Evolutionary conservation across 2,888 invertebrate genomes (phyloP).

Genomic region (Hypomecis punctinalis): DNA sequence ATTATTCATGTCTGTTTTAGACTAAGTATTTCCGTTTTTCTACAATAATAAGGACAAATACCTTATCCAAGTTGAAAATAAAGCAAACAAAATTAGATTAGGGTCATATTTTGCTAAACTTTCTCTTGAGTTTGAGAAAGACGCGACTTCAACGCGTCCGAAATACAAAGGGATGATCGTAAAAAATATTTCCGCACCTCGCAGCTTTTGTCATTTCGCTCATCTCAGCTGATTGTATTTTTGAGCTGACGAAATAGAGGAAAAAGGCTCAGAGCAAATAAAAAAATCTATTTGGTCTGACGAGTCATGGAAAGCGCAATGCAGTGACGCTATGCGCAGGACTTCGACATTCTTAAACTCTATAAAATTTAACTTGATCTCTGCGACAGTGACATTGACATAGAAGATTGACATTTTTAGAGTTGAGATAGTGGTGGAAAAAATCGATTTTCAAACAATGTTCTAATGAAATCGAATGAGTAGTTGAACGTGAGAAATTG

Average conservation of each 20-base stretch:
- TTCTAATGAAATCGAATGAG: no score
- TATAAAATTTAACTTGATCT: no score
- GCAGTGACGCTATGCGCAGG: not conserved
- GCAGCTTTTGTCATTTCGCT: slow-evolving; percentile 10
- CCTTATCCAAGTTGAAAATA: not conserved
- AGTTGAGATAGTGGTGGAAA: no score
- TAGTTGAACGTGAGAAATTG: no score
- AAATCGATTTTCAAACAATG: no score
- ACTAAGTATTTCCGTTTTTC: no score
- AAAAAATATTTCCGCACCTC: slow-evolving; percentile 18
- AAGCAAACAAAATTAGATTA: not conserved
- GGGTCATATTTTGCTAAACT: not conserved
- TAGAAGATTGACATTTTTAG: no score
- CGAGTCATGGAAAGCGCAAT: not conserved
- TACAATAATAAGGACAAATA: not conserved
- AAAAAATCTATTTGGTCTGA: no score
- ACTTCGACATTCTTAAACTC: not conserved
- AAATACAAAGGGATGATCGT: slow-evolving; percentile 20
- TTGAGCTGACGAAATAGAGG: slow-evolving; percentile 2
- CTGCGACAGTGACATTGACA: no score
- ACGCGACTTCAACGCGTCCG: slow-evolving; percentile 13
- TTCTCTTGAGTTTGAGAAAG: slow-evolving; percentile 5
- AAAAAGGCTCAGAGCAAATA: no score
- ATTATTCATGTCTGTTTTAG: no score
- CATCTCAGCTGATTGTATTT: slow-evolving; percentile 21